phyloP scores from a whole-genome alignment of 1,140 invertebrate genomes.

The Pseudomyrmex concolor region DNA sequence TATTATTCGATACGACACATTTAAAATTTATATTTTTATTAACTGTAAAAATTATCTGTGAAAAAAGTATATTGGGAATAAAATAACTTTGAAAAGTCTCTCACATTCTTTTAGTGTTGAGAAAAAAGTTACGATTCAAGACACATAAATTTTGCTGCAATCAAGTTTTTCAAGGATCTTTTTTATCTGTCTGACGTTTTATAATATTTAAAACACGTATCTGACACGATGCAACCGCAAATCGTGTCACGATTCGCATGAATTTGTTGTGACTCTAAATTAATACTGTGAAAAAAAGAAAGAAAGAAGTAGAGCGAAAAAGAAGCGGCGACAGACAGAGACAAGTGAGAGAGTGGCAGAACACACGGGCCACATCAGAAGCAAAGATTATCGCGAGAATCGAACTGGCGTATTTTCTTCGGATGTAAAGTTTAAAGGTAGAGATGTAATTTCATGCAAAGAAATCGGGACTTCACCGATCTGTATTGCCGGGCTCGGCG shows the following conservation, averaged over 20 bases:
- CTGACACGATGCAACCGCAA: not conserved
- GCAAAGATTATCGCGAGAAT: slow-evolving; percentile 50
- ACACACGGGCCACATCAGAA: not conserved
- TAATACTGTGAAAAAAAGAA: slow-evolving; percentile 56
- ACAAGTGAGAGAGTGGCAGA: slow-evolving; percentile 58
- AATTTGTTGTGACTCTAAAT: slow-evolving; percentile 40
- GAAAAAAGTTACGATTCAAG: slow-evolving; percentile 14
- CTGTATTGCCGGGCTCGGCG: slow-evolving; percentile 35
- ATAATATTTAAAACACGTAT: slow-evolving; percentile 23
- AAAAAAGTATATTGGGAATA: not conserved
- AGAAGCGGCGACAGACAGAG: not conserved
- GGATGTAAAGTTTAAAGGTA: slow-evolving; percentile 64
- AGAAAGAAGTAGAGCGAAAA: slow-evolving; percentile 51
- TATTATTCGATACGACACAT: not conserved
- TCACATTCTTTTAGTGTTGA: not conserved
- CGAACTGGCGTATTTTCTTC: slow-evolving; percentile 63
- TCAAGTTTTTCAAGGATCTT: slow-evolving; percentile 7
- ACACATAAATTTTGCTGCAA: not conserved
- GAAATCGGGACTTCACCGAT: slow-evolving; percentile 56
- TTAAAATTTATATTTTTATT: not conserved
- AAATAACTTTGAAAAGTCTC: not conserved
- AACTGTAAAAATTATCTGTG: not conserved
- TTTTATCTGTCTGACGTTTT: not conserved
- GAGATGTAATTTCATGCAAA: slow-evolving; percentile 74
- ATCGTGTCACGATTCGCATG: not conserved